Conservation (phyloP, 2,888 invertebrate species). For the Limnephilus lunatus region DNA sequence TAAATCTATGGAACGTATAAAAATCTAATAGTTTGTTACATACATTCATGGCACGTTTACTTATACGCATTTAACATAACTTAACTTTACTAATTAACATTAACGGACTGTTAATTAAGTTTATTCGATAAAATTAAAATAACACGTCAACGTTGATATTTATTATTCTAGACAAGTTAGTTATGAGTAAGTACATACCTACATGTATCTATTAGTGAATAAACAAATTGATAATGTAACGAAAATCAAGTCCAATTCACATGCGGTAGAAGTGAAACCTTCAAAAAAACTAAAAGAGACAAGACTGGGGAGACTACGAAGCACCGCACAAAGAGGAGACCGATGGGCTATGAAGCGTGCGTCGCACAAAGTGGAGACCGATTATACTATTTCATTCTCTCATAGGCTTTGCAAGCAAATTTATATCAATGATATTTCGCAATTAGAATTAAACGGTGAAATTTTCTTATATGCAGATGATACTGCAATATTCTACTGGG, state of each 20-base stretch:
- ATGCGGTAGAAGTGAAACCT: too few species aligned
- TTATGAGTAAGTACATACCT: not conserved
- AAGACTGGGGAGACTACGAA: too few species aligned
- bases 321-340: too few species aligned
- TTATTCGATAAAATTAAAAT: not conserved
- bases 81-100: not conserved
- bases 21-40: not conserved
- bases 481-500: too few species aligned
- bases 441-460: too few species aligned
- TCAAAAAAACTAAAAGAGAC: too few species aligned
- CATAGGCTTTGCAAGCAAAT: too few species aligned
- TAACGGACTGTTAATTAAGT: not conserved
- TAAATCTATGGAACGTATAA: not conserved
- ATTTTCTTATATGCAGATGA: too few species aligned
- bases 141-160: not conserved
- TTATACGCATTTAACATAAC: not conserved
- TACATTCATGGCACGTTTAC: not conserved
- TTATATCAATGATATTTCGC: too few species aligned
- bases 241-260: not conserved
- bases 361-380: too few species aligned
- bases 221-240: not conserved
- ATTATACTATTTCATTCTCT: too few species aligned
- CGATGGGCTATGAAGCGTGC: too few species aligned
- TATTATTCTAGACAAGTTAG: not conserved
- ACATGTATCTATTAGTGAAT: not conserved